phyloP scores from a whole-genome alignment of 92 coral and sea anemone genomes.

The Phenganax stokvisi region DNA sequence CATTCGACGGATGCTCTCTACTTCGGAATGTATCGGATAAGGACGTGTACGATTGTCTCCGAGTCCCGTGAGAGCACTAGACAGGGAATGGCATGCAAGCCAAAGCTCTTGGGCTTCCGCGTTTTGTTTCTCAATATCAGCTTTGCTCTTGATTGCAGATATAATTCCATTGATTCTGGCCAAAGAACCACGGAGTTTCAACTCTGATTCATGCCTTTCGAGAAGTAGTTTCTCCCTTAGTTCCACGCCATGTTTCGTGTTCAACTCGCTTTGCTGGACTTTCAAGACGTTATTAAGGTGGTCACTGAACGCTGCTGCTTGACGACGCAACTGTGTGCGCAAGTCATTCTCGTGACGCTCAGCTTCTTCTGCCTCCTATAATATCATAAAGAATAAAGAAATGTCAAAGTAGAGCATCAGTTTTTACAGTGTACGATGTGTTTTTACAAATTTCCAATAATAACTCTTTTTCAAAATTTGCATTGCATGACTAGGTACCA shows the following conservation, averaged over 20 bases:
- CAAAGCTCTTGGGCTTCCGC: slow-evolving; percentile 76
- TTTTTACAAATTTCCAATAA: no score
- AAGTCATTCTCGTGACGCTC: slow-evolving; percentile 67
- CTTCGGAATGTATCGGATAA: slow-evolving; percentile 56
- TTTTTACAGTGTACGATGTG: no score
- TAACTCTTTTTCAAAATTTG: no score
- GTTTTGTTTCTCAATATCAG: slow-evolving; percentile 70
- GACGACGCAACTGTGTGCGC: slow-evolving; percentile 94
- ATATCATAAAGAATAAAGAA: not conserved
- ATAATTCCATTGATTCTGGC: slow-evolving; percentile 79
- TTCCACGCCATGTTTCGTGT: slow-evolving; percentile 43
- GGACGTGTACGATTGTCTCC: slow-evolving; percentile 47
- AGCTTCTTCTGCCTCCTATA: slow-evolving; percentile 67
- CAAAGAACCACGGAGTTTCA: slow-evolving; percentile 62
- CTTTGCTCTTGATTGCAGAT: slow-evolving; percentile 66
- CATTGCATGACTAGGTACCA: no score
- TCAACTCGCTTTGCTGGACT: slow-evolving; percentile 76
- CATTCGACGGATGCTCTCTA: slow-evolving; percentile 63
- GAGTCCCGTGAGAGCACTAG: slow-evolving; percentile 60
- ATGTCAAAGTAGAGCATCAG: not conserved
- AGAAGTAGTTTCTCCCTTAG: slow-evolving; percentile 24
- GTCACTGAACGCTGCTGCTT: slow-evolving; percentile 96
- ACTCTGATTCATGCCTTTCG: slow-evolving; percentile 50
- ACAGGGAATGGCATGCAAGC: slow-evolving; percentile 85
- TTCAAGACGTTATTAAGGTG: slow-evolving; percentile 82